Percentiles rank a stretch among this genome's conserved stretches.
phyloP scores from a whole-genome alignment of 2,888 invertebrate genomes.

The Asteroscopus sphinx region DNA sequence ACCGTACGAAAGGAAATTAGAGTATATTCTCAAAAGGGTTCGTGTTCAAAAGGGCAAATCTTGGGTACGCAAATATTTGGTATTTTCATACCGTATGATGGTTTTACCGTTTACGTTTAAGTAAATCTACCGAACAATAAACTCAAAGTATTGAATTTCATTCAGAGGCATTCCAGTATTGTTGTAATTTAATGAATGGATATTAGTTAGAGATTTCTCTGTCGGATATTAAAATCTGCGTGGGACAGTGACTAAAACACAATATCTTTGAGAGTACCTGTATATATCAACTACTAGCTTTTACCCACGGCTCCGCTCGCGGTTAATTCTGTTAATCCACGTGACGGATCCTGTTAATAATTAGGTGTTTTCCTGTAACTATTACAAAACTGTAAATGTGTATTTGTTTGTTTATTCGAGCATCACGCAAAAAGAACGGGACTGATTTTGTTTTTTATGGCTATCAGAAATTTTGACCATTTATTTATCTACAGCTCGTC shows the following conservation, averaged over 20 bases:
- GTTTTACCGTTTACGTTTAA: slow-evolving; percentile 1
- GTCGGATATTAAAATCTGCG: slow-evolving; percentile 14
- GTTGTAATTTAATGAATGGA: slow-evolving; percentile 5
- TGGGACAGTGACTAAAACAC: neutral
- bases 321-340: too few relatives aligned
- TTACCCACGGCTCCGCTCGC: too few relatives aligned
- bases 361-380: too few relatives aligned
- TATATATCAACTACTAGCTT: too few relatives aligned
- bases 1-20: slow-evolving; percentile 24
- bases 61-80: slow-evolving; percentile 7
- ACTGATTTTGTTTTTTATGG: too few relatives aligned
- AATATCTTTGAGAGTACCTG: neutral
- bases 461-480: too few relatives aligned
- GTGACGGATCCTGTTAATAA: too few relatives aligned
- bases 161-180: slow-evolving; percentile 5
- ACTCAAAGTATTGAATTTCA: slow-evolving; percentile 7
- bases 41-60: slow-evolving; percentile 4
- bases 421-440: too few relatives aligned
- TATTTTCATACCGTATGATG: neutral
- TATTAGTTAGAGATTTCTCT: slow-evolving; percentile 15
- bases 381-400: too few relatives aligned
- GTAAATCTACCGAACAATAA: slow-evolving; percentile 26
- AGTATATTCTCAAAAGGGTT: slow-evolving; percentile 10
- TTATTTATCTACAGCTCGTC: too few relatives aligned
- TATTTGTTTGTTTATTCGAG: too few relatives aligned